Evolutionary conservation across 2,888 invertebrate genomes (phyloP), one percentile per base, ranked within the genome.

Genomic region (Exephanes ischioxanthus): DNA sequence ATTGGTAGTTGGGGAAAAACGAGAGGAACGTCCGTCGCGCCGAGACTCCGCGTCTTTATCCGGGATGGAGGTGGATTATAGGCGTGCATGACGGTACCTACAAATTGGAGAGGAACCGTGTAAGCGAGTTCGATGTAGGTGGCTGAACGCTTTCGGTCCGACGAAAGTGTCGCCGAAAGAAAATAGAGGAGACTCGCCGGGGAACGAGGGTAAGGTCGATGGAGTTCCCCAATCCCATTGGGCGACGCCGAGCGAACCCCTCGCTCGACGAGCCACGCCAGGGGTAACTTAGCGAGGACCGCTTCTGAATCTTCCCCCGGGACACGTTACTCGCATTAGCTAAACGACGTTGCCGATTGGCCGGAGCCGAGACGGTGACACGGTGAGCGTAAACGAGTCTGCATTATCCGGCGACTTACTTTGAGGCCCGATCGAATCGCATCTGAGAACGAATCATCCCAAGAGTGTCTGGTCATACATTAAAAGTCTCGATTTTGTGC

Each of bases 321-420:
- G 91, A 82, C 90, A 83, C 86, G 90, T 91, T 90, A 90, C 87
- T 86, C 84, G 90, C 90, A 91, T 91, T 91, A 91, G 89, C 90
- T 90, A 91, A 91, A 90, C 91, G 89, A 87, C 85, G 61, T 67
- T 87, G 87, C 88, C 86, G 91, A 91, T 91, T 91, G 91, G 91
- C 87, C 84, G 82, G 75, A 82, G 80, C 67, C 48, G 48, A 41
- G 51, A 63, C 75, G 63, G 45, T 30, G 53, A 75, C 51, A 61
- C 68, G 22, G 51, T 53, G 53, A 68, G 67, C 48, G 48, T 51
- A 75, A 75, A 33, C 7, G 33, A 14, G 19, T 63, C n/a, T 2
- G 16, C 51, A 33, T 66, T 51, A 63, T 63, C 9, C 33, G 14
- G 11, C 51, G 2, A 14, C 9, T 37, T 33, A 41, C 9, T 41